A percentile compares a stretch with the other conserved stretches of the same genome.
phyloP scores from a whole-genome alignment of 2,888 invertebrate species.

The Yponomeuta malinellus region DNA sequence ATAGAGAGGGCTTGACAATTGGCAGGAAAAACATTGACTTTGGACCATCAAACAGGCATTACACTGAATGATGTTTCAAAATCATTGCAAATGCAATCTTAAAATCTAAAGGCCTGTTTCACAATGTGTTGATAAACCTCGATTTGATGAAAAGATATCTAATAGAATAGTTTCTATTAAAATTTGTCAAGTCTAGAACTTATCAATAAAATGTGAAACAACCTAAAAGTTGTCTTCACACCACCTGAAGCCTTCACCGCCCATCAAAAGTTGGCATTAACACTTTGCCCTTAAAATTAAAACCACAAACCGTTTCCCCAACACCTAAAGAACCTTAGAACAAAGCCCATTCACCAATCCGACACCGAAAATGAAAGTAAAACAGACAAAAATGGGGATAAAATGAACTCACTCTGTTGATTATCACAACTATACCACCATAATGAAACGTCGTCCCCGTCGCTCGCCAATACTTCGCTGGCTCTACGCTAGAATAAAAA shows the following conservation, averaged over 20 bases:
- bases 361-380: conserved; percentile 47
- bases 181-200: too few species aligned
- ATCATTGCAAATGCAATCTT: neutral
- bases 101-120: neutral
- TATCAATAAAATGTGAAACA: too few species aligned
- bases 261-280: neutral
- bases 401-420: conserved; percentile 59
- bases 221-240: neutral
- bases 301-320: neutral
- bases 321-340: neutral
- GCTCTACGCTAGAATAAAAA: conserved; percentile 58
- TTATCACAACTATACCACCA: conserved; percentile 36
- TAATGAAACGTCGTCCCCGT: conserved; percentile 40
- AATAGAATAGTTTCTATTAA: too few species aligned
- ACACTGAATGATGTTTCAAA: neutral
- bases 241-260: neutral
- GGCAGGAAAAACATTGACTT: neutral
- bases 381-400: conserved; percentile 53
- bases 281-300: neutral
- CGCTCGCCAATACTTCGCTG: conserved; percentile 44
- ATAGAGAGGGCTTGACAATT: too few species aligned
- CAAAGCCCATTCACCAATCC: conserved; percentile 4
- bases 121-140: too few species aligned
- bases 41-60: neutral
- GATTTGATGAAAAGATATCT: too few species aligned